Evolutionary conservation across 2,113 vertebrate genomes (phyloP).

Genomic region (Pandion haliaetus): DNA sequence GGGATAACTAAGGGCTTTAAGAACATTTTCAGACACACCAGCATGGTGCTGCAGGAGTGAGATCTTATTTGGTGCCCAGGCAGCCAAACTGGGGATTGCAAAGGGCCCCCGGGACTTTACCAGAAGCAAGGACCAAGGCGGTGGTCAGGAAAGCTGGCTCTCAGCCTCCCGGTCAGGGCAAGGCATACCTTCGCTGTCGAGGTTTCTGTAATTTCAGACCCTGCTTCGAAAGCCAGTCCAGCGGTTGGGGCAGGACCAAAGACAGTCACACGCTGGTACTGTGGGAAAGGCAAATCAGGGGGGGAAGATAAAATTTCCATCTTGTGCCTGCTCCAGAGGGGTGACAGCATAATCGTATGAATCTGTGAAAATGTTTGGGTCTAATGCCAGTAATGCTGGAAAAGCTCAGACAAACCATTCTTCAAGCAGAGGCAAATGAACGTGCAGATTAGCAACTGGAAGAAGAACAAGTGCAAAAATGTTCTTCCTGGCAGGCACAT

Average conservation of each 20-base stretch:
- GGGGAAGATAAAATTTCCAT: background rate
- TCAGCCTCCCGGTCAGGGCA: background rate
- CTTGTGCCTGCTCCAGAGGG: background rate
- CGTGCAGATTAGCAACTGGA: constrained; percentile 27
- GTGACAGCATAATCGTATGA: background rate
- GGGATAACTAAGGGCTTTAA: background rate
- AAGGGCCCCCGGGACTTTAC: background rate
- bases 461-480: constrained; percentile 18
- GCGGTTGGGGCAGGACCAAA: background rate
- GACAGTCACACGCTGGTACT: background rate
- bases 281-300: background rate
- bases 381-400: background rate
- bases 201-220: background rate
- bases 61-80: background rate
- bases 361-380: background rate
- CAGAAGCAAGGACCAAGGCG: background rate
- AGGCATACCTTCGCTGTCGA: background rate
- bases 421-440: background rate
- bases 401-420: background rate
- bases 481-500: constrained; percentile 36
- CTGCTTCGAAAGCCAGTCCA: background rate
- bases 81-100: rapidly evolving
- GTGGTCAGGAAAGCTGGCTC: background rate
- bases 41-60: background rate
- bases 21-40: background rate